Conservation (phyloP, 2,888 invertebrate species). For the Chironomus riparius region DNA sequence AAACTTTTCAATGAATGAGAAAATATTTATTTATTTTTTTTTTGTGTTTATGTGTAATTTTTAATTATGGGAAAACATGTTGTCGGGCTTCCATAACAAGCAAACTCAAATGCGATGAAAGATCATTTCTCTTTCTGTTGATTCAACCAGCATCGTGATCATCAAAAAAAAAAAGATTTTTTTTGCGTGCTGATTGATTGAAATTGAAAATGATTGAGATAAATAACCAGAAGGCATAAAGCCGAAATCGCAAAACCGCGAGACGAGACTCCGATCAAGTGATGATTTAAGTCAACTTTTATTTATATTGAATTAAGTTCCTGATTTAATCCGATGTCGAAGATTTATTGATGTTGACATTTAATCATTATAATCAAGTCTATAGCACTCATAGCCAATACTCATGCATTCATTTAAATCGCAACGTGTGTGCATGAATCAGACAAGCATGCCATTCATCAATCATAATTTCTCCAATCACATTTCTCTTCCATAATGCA, state of each 20-base stretch:
- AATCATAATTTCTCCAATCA: background rate
- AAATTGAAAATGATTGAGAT: background rate
- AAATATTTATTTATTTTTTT: background rate
- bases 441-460: background rate
- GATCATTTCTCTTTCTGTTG: background rate
- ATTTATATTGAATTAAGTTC: background rate
- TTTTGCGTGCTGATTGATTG: background rate
- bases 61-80: slow-evolving; percentile 17
- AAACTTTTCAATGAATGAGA: no score
- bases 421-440: background rate
- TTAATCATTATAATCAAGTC: no score
- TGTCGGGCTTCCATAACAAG: background rate
- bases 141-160: background rate
- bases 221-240: no score
- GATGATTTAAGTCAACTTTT: no score
- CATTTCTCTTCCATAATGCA: background rate
- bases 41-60: slow-evolving; percentile 1
- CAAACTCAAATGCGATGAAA: background rate
- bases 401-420: no score
- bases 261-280: background rate
- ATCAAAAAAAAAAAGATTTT: background rate
- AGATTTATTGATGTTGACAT: no score
- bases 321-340: no score
- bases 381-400: no score
- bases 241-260: background rate